Evolutionary conservation across 2,888 invertebrate genomes (phyloP).

Genomic region (Pseudanteris insignis): DNA sequence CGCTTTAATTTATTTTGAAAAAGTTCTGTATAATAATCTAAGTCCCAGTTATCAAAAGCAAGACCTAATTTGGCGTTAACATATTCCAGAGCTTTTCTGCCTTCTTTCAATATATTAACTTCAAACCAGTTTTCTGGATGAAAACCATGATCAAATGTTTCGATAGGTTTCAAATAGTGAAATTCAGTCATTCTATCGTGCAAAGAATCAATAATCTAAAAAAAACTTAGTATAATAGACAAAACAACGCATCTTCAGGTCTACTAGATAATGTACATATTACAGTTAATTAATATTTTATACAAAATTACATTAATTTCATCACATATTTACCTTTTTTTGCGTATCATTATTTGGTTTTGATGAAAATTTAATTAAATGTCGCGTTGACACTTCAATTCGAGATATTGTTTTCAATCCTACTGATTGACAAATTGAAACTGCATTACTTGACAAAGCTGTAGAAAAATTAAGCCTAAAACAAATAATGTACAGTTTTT

Average conservation of each 20-base stretch:
- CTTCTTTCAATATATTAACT: slow-evolving; percentile 83
- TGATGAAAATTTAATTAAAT: slow-evolving; percentile 66
- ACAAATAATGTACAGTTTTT: too few relatives aligned
- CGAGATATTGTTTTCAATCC: slow-evolving; percentile 79
- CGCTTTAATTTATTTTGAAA: slow-evolving; percentile 84
- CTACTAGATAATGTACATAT: too few relatives aligned
- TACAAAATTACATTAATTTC: slow-evolving; percentile 2
- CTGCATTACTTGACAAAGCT: slow-evolving; percentile 94
- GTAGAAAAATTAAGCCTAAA: slow-evolving; percentile 91
- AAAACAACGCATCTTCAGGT: too few relatives aligned
- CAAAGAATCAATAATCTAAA: slow-evolving; percentile 72
- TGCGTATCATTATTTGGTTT: slow-evolving; percentile 62
- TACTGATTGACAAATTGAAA: slow-evolving; percentile 90
- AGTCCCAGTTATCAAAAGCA: slow-evolving; percentile 92
- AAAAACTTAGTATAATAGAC: too few relatives aligned
- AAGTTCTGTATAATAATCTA: slow-evolving; percentile 88
- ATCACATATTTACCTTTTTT: slow-evolving; percentile 52
- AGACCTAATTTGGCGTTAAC: slow-evolving; percentile 84
- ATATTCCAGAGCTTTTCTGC: slow-evolving; percentile 80
- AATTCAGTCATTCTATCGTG: slow-evolving; percentile 96
- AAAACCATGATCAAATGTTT: slow-evolving; percentile 69
- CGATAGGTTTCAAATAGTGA: slow-evolving; percentile 75
- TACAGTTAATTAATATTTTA: too few relatives aligned
- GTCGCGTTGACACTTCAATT: slow-evolving; percentile 84
- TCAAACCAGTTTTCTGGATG: slow-evolving; percentile 79